Base-by-base conservation (phyloP, 2,888 invertebrate genomes). In the Muschampia plurimacula region DNA sequence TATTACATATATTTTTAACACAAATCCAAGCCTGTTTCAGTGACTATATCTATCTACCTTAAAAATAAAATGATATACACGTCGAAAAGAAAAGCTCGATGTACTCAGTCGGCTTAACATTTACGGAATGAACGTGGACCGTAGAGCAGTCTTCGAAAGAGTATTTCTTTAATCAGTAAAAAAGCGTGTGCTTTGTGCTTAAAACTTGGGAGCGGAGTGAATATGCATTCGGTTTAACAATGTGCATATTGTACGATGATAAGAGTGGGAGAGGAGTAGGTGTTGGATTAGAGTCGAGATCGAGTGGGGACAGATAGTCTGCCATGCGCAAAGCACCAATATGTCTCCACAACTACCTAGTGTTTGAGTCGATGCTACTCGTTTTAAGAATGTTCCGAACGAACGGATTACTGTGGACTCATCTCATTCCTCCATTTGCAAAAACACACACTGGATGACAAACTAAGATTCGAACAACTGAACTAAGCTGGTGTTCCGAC, bases 1-100 rank as follows among this genome's bases (percentile, higher is more conserved):
- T 39, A 39, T 15, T 15, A 60, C 3, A 36, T 7, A 3, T 2
- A 44, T 60, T 28, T 12, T 13, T 6, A 52, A 67, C 36, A 62
- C 22, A 62, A 62, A 15, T 39, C 28, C 68, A 22, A 69, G 67
- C 67, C 67, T 67, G 68, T 69, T 69, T 69, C 68, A 69, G 68
- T 69, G 62, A 62, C 68, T 49, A 46, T 67, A 62, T 36, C 49
- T 67, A 62, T 36, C 49, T 49, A 69, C 41, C 66, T 66, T 66
- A 52, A 52, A 52, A 52, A 36, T 52, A 66, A 66, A 39, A 65
- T 15, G 46, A 66, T 46, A 49, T 10, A 63, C 63, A 46, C 28
- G 64, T 44, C 64, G 46, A 64, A 49, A 64, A 28, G 22, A 63
- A 44, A 36, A 44, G 63, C 28, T 49, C 64, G 32, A 10, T 64